A percentile compares a stretch with the other conserved stretches of the same genome.
phyloP scores from a whole-genome alignment of 2,797 vertebrate genomes.

The Hirundo rustica region DNA sequence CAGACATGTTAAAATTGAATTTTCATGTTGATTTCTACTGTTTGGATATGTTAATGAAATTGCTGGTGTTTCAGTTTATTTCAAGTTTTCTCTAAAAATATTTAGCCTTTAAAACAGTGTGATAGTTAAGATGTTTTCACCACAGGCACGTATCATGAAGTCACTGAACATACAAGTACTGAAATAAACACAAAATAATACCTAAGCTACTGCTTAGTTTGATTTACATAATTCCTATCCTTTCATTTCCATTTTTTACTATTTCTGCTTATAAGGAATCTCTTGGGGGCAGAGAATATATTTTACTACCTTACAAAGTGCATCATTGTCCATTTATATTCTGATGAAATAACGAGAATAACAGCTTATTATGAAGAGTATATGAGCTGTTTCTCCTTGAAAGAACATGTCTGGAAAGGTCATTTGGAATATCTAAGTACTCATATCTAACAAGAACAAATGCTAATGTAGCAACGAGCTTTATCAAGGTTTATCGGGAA shows the following conservation, averaged over 20 bases:
- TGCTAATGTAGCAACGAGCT: neutral
- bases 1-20: neutral
- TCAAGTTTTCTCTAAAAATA: neutral
- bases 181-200: neutral
- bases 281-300: neutral
- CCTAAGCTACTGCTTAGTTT: neutral
- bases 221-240: neutral
- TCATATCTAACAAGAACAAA: neutral
- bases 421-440: neutral
- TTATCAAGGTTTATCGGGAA: neutral
- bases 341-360: neutral
- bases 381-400: neutral
- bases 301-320: neutral
- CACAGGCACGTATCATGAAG: neutral
- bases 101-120: neutral
- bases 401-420: neutral
- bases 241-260: neutral
- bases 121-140: neutral
- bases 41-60: neutral
- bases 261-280: neutral
- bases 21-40: neutral
- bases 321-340: neutral
- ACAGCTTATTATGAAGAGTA: neutral
- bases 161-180: neutral
- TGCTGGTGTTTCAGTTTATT: neutral